Evolutionary conservation across 2,888 invertebrate species (phyloP), one percentile per base, ranked within the genome.

Genomic region (Strigamia maritima): DNA sequence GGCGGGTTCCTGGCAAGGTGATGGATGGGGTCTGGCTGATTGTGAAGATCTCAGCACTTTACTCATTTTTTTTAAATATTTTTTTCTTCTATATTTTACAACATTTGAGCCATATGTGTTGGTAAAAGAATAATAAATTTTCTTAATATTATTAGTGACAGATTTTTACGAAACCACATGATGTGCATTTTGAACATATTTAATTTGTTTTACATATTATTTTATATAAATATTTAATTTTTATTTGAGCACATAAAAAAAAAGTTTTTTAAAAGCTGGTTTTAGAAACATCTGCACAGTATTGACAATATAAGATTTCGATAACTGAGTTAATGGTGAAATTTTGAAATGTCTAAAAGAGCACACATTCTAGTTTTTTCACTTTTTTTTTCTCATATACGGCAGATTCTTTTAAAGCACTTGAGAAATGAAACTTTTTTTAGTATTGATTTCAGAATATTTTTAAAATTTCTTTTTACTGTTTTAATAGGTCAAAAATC

Each of bases 301-400:
- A 77, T 77, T 49, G 77, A 49, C 28, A 22, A 70, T 77, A 77
- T 77, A 49, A 77, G 77, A 77, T 40, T 77, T 49, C 77, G 77
- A 77, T 77, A 49, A 49, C 24, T 24, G 26, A 49, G 77, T 77
- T 77, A 40, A 77, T 77, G 70, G 70, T 70, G n/a, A 28, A 70
- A 70, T 70, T 60, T 70, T 24, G 24, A 16, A 28, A 26, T 14
- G 70, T 26, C 70, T 70, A 28, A 28, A 22, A 70, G 70, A 1
- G 70, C 70, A 28, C 70, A 28, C 70, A 26, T 70, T 28, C 26
- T 70, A 54, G 70, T 28, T 70, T 70, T 16, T 28, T n/a, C 26
- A 26, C 26, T 16, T 70, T 26, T 70, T 70, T 16, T 28, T 7
- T 26, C 70, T 70, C 70, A 70, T 70, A 70, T 70, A 26, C 28